Evolutionary conservation across 2,888 invertebrate species (phyloP).

Genomic region (Athetis lepigone): DNA sequence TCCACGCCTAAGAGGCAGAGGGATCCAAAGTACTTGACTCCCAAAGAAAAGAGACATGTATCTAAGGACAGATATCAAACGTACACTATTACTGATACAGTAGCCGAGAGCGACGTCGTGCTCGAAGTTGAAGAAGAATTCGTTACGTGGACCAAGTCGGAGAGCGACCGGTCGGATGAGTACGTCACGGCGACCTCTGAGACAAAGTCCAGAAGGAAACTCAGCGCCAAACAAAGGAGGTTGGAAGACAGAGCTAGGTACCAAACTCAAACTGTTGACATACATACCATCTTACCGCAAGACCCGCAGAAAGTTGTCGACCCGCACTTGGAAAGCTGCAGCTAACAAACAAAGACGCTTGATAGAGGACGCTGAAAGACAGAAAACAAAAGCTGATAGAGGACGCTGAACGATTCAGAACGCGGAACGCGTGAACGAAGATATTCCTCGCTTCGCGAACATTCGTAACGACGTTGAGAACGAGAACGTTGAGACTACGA

Average conservation of each 20-base stretch:
- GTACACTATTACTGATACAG: conserved; percentile 93
- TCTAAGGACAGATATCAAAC: conserved; percentile 95
- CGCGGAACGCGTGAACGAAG: conserved; percentile 92
- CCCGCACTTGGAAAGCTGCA: conserved; percentile 81
- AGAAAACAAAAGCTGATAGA: conserved; percentile 91
- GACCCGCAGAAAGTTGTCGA: conserved; percentile 70
- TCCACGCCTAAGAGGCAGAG: conserved; percentile 93
- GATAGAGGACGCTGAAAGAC: conserved; percentile 91
- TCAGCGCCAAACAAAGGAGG: conserved; percentile 92
- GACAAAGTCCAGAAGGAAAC: conserved; percentile 78
- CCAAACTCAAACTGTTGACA: conserved; percentile 92
- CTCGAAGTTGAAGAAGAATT: conserved; percentile 81
- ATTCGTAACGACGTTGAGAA: conserved; percentile 86
- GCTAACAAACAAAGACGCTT: conserved; percentile 91
- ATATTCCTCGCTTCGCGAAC: conserved; percentile 88
- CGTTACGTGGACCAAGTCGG: conserved; percentile 86
- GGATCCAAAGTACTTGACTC: conserved; percentile 91
- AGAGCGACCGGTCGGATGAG: conserved; percentile 83
- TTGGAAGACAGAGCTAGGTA: conserved; percentile 93
- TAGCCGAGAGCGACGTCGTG: conserved; percentile 75
- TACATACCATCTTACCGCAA: conserved; percentile 75
- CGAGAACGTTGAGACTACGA: conserved; percentile 86
- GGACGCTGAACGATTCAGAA: conserved; percentile 94
- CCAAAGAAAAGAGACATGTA: conserved; percentile 94
- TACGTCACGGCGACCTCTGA: conserved; percentile 81